Base-by-base conservation (phyloP, 2,113 vertebrate genomes). In the Columba livia region DNA sequence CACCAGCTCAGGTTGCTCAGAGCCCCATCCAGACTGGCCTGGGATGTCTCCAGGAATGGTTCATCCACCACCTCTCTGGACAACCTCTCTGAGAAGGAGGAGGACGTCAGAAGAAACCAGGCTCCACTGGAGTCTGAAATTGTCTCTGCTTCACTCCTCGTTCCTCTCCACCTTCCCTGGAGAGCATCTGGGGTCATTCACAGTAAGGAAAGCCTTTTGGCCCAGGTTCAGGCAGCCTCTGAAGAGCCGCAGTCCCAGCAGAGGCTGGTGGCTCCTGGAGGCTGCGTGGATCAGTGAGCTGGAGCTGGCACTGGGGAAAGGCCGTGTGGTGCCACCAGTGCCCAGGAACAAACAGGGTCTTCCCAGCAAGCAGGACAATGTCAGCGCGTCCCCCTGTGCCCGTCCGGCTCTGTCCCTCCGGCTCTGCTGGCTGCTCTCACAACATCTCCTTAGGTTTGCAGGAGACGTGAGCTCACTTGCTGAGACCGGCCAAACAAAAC, bases 251-350 rank as follows among this genome's bases (percentile, higher is more conserved):
- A 42, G 15, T 48, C 54, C 85, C 48, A 44, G 79, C 1, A 1
- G 79, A 62, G 66, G 71, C 77, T 12, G 53, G 69, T 67, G 47
- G 71, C 71, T 87, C 65, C 74, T 79, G 1, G 3, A 60, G 80
- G 71, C 77, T 40, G 47, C 2, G 0, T 16, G 6, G 72, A 32
- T 60, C 2, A 0, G 18, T 0, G 2, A 89, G 69, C 51, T 4
- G 20, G 79, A 58, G 56, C 21, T 10, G 8, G 4, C 1, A 0
- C 47, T 20, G 56, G 47, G 62, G 29, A 26, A 65, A 36, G 62
- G 28, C 38, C 50, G 1, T 3, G 16, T 7, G 21, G 19, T 77
- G 29, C 83, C 81, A 38, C 31, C 26, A 50, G 65, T 29, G 56
- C 36, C 40, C 8, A 3, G 65, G 1, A 24, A 34, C 58, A 54